A percentile compares a stretch with the other conserved stretches of the same genome.
These are phyloP conservation scores for Mycteria americana DNA, from an alignment of 2,797 vertebrate genomes.

Conservation along the genomic window DNA sequence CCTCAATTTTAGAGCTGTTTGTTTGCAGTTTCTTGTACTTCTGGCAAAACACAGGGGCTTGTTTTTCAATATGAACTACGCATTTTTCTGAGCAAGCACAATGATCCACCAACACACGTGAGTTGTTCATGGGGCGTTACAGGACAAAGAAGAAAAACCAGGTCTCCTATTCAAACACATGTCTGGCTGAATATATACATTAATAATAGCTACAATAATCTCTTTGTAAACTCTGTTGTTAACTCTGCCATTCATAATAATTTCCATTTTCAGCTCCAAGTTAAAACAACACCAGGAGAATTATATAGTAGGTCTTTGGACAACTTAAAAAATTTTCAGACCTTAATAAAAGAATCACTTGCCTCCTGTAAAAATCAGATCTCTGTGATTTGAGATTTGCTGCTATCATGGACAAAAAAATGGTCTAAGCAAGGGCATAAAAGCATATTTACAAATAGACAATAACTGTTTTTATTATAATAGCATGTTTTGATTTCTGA, in stretches of 20 bases:
- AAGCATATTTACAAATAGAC: neutral
- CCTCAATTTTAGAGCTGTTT: neutral
- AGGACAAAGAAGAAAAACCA: neutral
- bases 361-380: constrained; percentile 28
- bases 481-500: neutral
- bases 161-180: neutral
- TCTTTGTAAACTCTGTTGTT: neutral
- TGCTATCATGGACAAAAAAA: neutral
- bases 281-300: neutral
- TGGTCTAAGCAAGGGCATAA: neutral
- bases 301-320: neutral
- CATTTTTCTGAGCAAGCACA: neutral
- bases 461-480: neutral
- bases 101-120: neutral
- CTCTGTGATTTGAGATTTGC: neutral
- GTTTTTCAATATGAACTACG: neutral
- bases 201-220: neutral
- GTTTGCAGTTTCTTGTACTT: neutral
- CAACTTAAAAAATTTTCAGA: neutral
- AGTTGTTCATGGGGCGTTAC: neutral
- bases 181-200: neutral
- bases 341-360: constrained; percentile 16
- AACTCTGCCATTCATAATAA: neutral
- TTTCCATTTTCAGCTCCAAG: constrained; percentile 8
- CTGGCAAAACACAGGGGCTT: constrained; percentile 5